A percentile compares a stretch with the other conserved stretches of the same genome.
Evolutionary conservation across 2,888 invertebrate species (phyloP).

Genomic region (Caenorhabditis sp.): DNA sequence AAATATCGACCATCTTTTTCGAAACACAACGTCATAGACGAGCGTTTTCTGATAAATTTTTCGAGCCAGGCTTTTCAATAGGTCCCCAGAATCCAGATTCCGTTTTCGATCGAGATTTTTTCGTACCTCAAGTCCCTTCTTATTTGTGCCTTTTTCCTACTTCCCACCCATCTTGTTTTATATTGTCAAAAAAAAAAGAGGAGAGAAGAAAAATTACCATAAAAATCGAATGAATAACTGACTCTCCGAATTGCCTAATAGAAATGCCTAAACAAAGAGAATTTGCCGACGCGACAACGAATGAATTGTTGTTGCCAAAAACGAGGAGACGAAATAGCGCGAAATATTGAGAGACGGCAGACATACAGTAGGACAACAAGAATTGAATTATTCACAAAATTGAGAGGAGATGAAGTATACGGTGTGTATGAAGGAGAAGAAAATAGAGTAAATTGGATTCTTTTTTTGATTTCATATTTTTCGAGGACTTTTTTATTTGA

Average conservation of each 20-base stretch:
- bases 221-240: slow-evolving; percentile 1
- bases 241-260: neutral
- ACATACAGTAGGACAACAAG: neutral
- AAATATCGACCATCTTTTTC: no score
- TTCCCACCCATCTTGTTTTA: no score
- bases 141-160: no score
- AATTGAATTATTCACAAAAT: neutral
- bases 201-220: neutral
- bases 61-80: no score
- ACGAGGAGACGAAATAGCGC: neutral
- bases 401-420: neutral
- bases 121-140: no score
- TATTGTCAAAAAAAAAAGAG: no score
- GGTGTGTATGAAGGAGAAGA: neutral
- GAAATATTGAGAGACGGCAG: neutral
- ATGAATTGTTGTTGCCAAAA: neutral
- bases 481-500: neutral
- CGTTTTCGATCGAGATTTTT: no score
- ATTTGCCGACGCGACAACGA: neutral
- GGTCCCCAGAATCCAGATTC: no score
- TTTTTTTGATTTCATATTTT: neutral
- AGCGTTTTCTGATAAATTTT: no score
- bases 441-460: neutral
- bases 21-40: no score
- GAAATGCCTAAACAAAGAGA: neutral